Conservation (phyloP, 37 sponge, comb jelly and placozoan species). For the Halichondria panicea region DNA sequence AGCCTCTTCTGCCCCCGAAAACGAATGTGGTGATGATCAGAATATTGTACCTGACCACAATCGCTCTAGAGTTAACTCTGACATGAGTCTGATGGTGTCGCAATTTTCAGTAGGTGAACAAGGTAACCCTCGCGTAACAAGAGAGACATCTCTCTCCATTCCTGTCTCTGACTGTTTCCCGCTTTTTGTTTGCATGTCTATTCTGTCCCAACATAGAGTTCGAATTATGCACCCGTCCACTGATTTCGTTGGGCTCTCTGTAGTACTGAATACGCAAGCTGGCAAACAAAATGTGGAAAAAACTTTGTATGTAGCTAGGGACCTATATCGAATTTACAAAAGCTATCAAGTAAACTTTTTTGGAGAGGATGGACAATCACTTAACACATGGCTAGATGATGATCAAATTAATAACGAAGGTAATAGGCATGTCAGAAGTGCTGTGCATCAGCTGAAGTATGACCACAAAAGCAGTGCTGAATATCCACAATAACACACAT, state of each 20-base stretch:
- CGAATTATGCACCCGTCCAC: slow-evolving; percentile 19
- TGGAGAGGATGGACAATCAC: not conserved
- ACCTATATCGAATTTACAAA: slow-evolving; percentile 36
- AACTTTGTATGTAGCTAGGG: slow-evolving; percentile 40
- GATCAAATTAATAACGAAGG: too few species aligned
- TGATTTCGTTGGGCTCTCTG: slow-evolving; percentile 69
- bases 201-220: slow-evolving; percentile 38
- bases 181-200: slow-evolving; percentile 64
- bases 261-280: slow-evolving; percentile 40
- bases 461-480: too few species aligned
- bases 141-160: slow-evolving; percentile 25
- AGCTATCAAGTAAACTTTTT: slow-evolving; percentile 38
- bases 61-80: slow-evolving; percentile 4
- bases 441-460: too few species aligned
- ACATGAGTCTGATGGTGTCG: slow-evolving; percentile 12
- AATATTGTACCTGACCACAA: not conserved
- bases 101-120: slow-evolving; percentile 31
- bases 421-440: too few species aligned
- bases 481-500: too few species aligned
- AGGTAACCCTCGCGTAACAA: slow-evolving; percentile 25
- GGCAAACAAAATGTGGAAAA: slow-evolving; percentile 27
- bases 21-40: not conserved
- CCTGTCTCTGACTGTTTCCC: slow-evolving; percentile 43
- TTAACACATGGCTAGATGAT: slow-evolving; percentile 22
- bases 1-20: not conserved